phyloP scores from a whole-genome alignment of 1,140 invertebrate species.

The Conus ventricosus region DNA sequence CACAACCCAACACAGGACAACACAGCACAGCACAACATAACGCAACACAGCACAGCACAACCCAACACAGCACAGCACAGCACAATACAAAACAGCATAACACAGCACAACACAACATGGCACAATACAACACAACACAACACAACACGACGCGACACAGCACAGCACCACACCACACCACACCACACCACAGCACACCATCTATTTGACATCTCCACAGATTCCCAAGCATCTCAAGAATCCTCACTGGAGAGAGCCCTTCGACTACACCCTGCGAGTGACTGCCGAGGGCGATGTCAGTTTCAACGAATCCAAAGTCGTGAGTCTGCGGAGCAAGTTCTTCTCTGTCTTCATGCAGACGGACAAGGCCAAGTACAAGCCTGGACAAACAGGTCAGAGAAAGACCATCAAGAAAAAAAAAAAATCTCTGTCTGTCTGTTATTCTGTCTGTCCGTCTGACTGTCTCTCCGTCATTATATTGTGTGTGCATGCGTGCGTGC shows the following conservation, averaged over 20 bases:
- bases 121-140: too few relatives aligned
- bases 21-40: too few relatives aligned
- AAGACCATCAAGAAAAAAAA: not conserved
- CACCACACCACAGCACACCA: too few relatives aligned
- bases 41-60: too few relatives aligned
- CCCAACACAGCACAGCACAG: too few relatives aligned
- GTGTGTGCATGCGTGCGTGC: not conserved
- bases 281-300: conserved; percentile 29
- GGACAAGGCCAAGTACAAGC: conserved; percentile 58
- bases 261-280: conserved; percentile 31
- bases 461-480: too few relatives aligned
- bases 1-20: too few relatives aligned
- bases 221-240: not conserved
- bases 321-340: conserved; percentile 31
- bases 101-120: too few relatives aligned
- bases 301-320: conserved; percentile 34
- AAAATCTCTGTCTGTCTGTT: not conserved
- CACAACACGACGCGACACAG: too few relatives aligned
- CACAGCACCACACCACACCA: too few relatives aligned
- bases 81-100: too few relatives aligned
- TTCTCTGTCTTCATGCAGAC: conserved; percentile 57
- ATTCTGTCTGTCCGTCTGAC: too few relatives aligned
- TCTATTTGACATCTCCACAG: not conserved
- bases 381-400: conserved; percentile 47
- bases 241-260: not conserved